A percentile compares a stretch with the other conserved stretches of the same genome.
Conservation (phyloP, 2,888 invertebrate genomes). For the Diaprepes abbreviatus region DNA sequence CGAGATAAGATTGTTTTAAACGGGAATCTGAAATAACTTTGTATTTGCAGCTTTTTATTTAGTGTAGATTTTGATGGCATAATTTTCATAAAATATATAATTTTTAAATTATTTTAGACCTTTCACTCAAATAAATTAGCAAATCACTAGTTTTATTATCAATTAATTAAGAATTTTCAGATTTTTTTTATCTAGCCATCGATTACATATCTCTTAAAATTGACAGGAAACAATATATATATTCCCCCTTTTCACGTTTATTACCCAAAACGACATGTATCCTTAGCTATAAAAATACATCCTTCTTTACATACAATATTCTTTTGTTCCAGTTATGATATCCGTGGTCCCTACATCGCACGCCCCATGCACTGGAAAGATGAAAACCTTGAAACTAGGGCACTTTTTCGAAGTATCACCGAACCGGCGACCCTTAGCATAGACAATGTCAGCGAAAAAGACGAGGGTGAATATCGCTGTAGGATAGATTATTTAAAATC, state of each 20-base stretch:
- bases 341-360: slow-evolving; percentile 72
- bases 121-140: too few species aligned
- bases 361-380: slow-evolving; percentile 81
- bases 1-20: too few species aligned
- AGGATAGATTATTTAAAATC: slow-evolving; percentile 85
- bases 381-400: slow-evolving; percentile 75
- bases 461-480: slow-evolving; percentile 85
- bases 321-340: slow-evolving; percentile 76
- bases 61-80: too few species aligned
- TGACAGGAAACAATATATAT: too few species aligned
- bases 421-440: slow-evolving; percentile 79
- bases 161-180: too few species aligned
- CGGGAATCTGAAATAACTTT: too few species aligned
- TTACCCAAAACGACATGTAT: background rate
- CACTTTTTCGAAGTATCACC: slow-evolving; percentile 77
- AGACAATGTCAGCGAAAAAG: slow-evolving; percentile 74
- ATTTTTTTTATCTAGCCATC: too few species aligned
- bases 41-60: too few species aligned
- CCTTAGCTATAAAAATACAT: slow-evolving; percentile 1
- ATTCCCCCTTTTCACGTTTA: background rate
- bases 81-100: too few species aligned
- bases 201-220: too few species aligned
- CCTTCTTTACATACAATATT: slow-evolving; percentile 9
- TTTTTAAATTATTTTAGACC: too few species aligned
- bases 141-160: too few species aligned